Base-by-base conservation (phyloP, 2,113 vertebrate species). In the Gobius niger region DNA sequence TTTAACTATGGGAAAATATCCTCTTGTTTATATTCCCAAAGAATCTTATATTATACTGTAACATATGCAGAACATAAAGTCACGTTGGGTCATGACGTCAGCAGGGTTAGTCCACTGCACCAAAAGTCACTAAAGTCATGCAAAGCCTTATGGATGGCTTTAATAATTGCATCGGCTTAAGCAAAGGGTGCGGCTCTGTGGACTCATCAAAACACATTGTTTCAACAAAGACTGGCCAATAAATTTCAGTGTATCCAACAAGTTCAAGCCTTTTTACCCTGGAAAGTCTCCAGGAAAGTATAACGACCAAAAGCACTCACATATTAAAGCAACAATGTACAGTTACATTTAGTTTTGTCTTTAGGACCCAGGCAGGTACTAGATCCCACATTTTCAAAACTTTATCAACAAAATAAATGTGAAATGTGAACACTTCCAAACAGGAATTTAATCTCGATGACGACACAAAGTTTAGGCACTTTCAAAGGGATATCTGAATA, bases 201-300 rank as follows among this genome's bases (percentile, higher is more conserved):
- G 42, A 59, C 47, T 69, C 68, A 75, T 63, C 63, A 67, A 67
- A 72, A 76, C 44, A 15, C 68, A 70, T 62, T 72, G 74, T 82
- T 71, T 54, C 52, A 14, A 61, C 49, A 69, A 11, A 41, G 62
- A 65, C 34, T 63, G 67, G 66, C 76, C 62, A 8, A 7, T 3
- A 24, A 73, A 66, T 69, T 80, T 83, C 47, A 16, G 71, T 79
- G 66, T 82, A 76, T 69, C 69, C 75, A 80, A 79, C 68, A 70
- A 54, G 72, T 83, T 42, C 15, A 56, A 44, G 56, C 59, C 10
- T 72, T 63, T 75, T 80, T 14, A 65, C 19, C 14, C 66, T 77
- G 54, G 49, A 47, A 40, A 65, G 10, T 4, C n/a, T 63, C 42
- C 65, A 65, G 14, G 50, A 71, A 56, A 14, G 12, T 1, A 14